Conservation (phyloP, 2,888 invertebrate species). For the Dysmachus trigonus region DNA sequence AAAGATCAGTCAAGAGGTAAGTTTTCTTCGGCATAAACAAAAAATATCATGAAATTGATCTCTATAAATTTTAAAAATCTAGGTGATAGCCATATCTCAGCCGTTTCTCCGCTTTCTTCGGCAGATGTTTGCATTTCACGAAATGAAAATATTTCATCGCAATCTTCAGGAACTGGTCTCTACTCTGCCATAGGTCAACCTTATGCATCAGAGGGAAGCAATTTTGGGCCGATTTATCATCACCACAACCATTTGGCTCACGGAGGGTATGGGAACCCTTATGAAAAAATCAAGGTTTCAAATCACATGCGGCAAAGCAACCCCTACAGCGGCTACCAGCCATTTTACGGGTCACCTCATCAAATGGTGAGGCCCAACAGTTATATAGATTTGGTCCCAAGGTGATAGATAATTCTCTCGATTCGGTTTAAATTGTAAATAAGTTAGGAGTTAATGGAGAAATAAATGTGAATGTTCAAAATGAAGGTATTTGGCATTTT, state of each 20-base stretch:
- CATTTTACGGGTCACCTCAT: conserved; percentile 59
- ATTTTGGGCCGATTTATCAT: conserved; percentile 64
- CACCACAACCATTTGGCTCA: conserved; percentile 58
- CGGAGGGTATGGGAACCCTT: conserved; percentile 59
- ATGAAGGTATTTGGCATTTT: neutral
- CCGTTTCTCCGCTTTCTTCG: conserved; percentile 18
- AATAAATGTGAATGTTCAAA: neutral
- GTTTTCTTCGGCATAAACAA: neutral
- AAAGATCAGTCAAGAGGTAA: conserved; percentile 13
- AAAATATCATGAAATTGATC: neutral
- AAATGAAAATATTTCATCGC: conserved; percentile 30
- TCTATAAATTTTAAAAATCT: neutral
- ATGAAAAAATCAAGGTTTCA: conserved; percentile 63
- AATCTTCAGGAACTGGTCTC: neutral
- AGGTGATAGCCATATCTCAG: conserved; percentile 38
- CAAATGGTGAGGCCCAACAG: conserved; percentile 58
- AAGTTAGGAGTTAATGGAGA: neutral
- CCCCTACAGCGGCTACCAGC: conserved; percentile 62
- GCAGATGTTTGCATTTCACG: conserved; percentile 27
- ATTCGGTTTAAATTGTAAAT: neutral
- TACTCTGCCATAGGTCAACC: conserved; percentile 58
- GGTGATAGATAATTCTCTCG: conserved; percentile 11
- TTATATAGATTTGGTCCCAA: conserved; percentile 32
- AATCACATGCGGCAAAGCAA: conserved; percentile 53
- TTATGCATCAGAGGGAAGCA: conserved; percentile 61